A percentile compares a stretch with the other conserved stretches of the same genome.
phyloP scores from a whole-genome alignment of 2,113 vertebrate genomes.

The Psilopsiagon aurifrons region DNA sequence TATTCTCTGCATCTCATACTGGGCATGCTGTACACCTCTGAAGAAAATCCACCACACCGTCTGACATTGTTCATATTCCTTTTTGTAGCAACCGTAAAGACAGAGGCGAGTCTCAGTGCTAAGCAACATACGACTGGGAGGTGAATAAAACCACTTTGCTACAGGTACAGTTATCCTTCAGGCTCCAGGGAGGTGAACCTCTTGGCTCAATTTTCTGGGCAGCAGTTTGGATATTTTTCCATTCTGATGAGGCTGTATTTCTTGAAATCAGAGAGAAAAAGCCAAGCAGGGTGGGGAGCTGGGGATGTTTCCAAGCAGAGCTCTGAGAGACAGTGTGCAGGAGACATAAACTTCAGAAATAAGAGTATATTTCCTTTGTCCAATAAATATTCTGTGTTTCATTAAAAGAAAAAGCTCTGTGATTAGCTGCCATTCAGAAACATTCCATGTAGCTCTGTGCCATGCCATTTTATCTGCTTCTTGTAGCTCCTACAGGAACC shows the following conservation, averaged over 20 bases:
- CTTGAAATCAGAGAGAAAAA: slow-evolving; percentile 4
- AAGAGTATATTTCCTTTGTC: background rate
- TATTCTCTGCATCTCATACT: background rate
- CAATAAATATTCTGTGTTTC: background rate
- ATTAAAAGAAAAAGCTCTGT: background rate
- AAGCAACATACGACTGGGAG: background rate
- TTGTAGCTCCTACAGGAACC: background rate
- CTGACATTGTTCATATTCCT: background rate
- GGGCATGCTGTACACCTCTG: background rate
- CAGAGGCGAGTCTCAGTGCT: background rate
- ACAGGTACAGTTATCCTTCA: background rate
- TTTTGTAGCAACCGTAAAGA: background rate
- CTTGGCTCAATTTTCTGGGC: background rate
- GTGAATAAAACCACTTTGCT: background rate
- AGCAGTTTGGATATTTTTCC: background rate
- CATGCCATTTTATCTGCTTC: background rate
- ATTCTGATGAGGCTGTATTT: background rate
- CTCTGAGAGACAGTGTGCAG: background rate
- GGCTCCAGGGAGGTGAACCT: background rate
- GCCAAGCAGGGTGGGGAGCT: background rate
- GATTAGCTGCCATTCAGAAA: background rate
- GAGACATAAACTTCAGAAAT: background rate
- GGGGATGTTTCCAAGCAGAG: background rate
- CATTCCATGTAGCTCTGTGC: accelerated
- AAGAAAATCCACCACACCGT: background rate